Evolutionary conservation across 1,140 invertebrate species (phyloP).

Genomic region (Lerema accius): DNA sequence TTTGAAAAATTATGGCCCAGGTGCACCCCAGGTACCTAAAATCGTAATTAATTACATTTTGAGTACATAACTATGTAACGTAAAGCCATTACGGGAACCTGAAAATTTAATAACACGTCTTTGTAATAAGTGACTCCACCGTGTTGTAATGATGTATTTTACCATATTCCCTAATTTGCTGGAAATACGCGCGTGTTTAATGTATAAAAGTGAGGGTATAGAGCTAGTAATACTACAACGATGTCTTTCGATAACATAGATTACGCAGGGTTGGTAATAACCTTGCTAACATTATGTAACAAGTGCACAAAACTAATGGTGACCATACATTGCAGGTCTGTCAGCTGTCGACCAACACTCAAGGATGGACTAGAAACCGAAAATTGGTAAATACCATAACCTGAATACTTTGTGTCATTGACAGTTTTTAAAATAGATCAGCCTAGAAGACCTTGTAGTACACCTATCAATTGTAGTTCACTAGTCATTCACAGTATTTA

Average conservation of each 20-base stretch:
- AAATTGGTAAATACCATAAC: slow-evolving; percentile 87
- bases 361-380: slow-evolving; percentile 88
- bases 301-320: slow-evolving; percentile 70
- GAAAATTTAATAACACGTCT: slow-evolving; percentile 18
- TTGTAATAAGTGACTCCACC: not conserved
- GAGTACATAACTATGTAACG: not conserved
- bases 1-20: slow-evolving; percentile 84
- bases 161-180: slow-evolving; percentile 42
- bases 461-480: not conserved
- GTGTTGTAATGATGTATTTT: slow-evolving; percentile 49
- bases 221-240: slow-evolving; percentile 32
- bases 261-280: slow-evolving; percentile 64
- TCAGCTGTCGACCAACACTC: slow-evolving; percentile 86
- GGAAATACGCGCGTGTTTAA: slow-evolving; percentile 37
- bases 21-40: slow-evolving; percentile 73
- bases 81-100: slow-evolving; percentile 5
- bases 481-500: slow-evolving; percentile 6
- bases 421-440: not conserved
- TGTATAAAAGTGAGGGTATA: slow-evolving; percentile 38
- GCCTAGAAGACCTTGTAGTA: not conserved
- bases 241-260: slow-evolving; percentile 43
- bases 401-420: not conserved
- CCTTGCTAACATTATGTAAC: slow-evolving; percentile 80
- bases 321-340: slow-evolving; percentile 83
- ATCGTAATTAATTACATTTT: slow-evolving; percentile 40